Conservation (phyloP, 2,888 invertebrate species). For the Argyra leucocephala region DNA sequence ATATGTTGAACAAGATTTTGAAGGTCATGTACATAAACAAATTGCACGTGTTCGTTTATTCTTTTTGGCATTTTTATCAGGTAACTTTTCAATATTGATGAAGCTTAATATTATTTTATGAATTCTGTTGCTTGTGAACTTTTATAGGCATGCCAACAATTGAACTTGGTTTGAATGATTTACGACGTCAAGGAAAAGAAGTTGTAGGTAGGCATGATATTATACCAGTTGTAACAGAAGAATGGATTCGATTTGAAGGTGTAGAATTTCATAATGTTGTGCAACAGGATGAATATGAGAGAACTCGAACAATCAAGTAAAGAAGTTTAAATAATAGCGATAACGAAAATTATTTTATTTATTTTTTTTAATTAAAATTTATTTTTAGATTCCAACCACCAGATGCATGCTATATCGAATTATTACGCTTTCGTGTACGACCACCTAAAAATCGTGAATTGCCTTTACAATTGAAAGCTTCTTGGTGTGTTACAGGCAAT, state of each 20-base stretch:
- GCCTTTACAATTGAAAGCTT: conserved; percentile 86
- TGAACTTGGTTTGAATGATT: conserved; percentile 94
- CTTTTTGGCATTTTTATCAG: conserved; percentile 91
- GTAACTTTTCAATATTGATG: conserved; percentile 38
- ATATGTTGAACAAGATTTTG: conserved; percentile 77
- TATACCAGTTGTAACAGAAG: conserved; percentile 95
- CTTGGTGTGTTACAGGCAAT: conserved; percentile 77
- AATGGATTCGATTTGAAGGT: conserved; percentile 95
- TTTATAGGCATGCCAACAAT: conserved; percentile 82
- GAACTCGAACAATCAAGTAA: conserved; percentile 75
- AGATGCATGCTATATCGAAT: conserved; percentile 94
- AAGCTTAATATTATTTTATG: background rate
- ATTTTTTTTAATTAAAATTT: conserved; percentile 10
- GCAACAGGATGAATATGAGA: conserved; percentile 80
- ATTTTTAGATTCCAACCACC: conserved; percentile 79
- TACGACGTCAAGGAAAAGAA: conserved; percentile 95
- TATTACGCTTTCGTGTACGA: conserved; percentile 88
- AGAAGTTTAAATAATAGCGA: conserved; percentile 12
- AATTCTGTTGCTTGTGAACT: too few relatives aligned
- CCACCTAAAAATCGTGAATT: conserved; percentile 94
- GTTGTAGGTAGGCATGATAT: conserved; percentile 98
- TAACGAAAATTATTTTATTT: background rate
- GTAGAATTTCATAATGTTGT: conserved; percentile 92
- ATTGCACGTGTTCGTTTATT: conserved; percentile 91
- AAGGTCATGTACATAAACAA: conserved; percentile 77